Evolutionary conservation across 2,888 invertebrate genomes (phyloP), one percentile per base, ranked within the genome.

Genomic region (Drosophila monieri): DNA sequence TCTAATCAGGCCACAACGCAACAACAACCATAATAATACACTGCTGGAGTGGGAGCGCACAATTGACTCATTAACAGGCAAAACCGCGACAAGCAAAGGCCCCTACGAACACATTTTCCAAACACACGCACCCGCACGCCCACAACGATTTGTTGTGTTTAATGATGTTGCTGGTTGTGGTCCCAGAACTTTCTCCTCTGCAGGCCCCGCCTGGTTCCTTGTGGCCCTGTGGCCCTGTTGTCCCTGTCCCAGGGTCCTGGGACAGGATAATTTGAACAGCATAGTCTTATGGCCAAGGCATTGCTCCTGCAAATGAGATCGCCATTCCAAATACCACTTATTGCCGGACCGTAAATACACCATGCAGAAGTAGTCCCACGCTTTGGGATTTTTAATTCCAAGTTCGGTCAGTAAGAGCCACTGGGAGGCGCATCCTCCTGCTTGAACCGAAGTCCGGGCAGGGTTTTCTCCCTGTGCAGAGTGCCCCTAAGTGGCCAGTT

Each of bases 11-110:
- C 69, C 85, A 44, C 78, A 78, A 78, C 88, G 32, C 30, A 64
- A 52, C 51, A 69, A 51, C 59, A 65, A 61, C 44, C 58, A 49
- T 46, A 64, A 41, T 55, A 66, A 8, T 9, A 21, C 12, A 12
- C 18, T 12, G 3, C 18, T 54, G 61, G 67, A 12, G 32, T 15
- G 68, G 43, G 71, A 74, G 44, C 55, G 87, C 83, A 81, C 81
- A 86, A 88, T 83, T 88, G 88, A 80, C 85, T 84, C 88, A 84
- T 88, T 88, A 88, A 76, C 76, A 80, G 70, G 72, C 84, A 74
- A 84, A 86, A 84, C 84, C 88, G 87, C 84, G 84, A 77, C 74
- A 69, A 72, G 88, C 76, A 68, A 67, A 83, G 66, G 68, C 65
- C 68, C 72, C 58, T 46, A 23, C 52, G 57, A 54, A 62, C 46